These are phyloP conservation scores for Halcyon leucocephala DNA, from an alignment of 2,797 vertebrate species.

Conservation along the genomic window DNA sequence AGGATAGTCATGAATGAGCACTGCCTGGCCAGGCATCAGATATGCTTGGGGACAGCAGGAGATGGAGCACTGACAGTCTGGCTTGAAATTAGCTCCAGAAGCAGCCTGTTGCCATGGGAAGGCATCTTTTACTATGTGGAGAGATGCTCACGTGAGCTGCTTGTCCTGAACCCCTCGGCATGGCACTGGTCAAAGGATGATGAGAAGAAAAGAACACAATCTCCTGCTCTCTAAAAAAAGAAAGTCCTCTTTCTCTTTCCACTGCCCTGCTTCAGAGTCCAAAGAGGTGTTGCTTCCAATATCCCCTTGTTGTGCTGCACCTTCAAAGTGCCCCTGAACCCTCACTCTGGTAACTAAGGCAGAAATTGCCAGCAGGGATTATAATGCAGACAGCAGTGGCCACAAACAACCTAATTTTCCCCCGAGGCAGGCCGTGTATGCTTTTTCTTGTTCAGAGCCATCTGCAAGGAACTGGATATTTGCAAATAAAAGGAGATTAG, in stretches of 20 bases:
- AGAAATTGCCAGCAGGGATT: neutral
- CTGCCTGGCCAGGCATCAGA: neutral
- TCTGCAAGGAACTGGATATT: slow-evolving; percentile 57
- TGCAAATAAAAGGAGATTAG: slow-evolving; percentile 66
- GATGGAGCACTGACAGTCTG: neutral
- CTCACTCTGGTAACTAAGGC: neutral
- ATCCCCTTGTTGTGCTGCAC: neutral
- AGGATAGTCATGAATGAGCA: neutral
- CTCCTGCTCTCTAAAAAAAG: neutral
- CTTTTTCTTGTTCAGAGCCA: slow-evolving; percentile 50
- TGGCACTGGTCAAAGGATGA: neutral
- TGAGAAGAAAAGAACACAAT: neutral
- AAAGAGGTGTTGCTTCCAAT: neutral
- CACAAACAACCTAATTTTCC: slow-evolving; percentile 50
- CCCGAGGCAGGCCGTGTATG: neutral
- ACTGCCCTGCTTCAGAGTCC: neutral
- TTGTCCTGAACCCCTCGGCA: neutral
- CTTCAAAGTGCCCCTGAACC: neutral
- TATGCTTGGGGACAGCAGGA: neutral
- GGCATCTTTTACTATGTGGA: neutral
- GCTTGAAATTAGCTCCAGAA: neutral
- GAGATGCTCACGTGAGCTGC: neutral
- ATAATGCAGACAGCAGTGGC: neutral
- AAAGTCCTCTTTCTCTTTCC: neutral
- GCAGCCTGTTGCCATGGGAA: neutral